Evolutionary conservation across 1,140 invertebrate genomes (phyloP), one percentile per base, ranked within the genome.

Genomic region (Laodelphax striatellus): DNA sequence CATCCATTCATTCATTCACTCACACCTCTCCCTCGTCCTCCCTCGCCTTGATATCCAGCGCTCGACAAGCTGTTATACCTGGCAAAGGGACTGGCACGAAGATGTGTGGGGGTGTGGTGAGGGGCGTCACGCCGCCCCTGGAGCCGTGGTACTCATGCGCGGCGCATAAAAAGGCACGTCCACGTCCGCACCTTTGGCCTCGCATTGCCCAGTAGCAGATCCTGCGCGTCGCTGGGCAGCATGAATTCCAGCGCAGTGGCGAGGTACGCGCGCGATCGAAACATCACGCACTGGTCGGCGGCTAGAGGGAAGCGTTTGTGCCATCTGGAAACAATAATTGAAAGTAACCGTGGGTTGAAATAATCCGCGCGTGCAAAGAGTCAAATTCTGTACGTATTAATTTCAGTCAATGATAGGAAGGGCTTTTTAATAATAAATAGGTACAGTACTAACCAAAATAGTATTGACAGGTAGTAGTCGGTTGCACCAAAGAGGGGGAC

Each of bases 171-270:
- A 88, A 60, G 86, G 85, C 55, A 87, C 82, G 58, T 81, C 79
- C 64, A 86, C 83, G 71, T 86, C 86, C 0, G 87, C 83, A 65
- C n/a, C n/a, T n/a, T 86, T 87, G 50, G 81, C 80, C 14, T n/a
- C n/a, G 83, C 87, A 64, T 84, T 80, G 16, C 84, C 85, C 0
- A 86, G 73, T 0, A 88, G 68, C 5, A 88, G 73, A 65, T 86
- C 82, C 69, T 88, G 86, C 2, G 85, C 86, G 71, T 88, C 85
- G 65, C 82, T 81, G 0, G 85, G 85, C 50, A 94, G 72, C 77
- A 94, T 84, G 70, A 93, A 94, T n/a, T n/a, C 91, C 91, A 94
- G 57, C 90, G 75, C 13, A 93, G 73, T 55, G 78, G 76, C 63
- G 87, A 81, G 19, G 83, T 79, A 50, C 81, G 72, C 41, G 80